Evolutionary conservation across 2,888 invertebrate genomes (phyloP), one percentile per base, ranked within the genome.

Genomic region (Cantharis nigra): DNA sequence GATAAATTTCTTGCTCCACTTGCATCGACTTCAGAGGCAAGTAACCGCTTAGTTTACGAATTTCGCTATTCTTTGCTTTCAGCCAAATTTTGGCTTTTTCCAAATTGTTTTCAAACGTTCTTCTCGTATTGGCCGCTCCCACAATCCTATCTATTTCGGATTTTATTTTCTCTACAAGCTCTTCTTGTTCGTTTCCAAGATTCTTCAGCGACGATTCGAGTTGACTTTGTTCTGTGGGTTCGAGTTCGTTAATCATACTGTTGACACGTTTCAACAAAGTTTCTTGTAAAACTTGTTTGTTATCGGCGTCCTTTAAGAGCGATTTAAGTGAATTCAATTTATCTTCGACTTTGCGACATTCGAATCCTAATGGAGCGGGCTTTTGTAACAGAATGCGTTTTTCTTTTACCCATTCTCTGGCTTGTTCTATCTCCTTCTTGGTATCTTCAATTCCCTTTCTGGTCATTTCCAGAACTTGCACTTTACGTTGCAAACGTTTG

Each of bases 221-320:
- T 85, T 94, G 93, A 81, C 94, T 93, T 82, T 96, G 94, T 87
- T 98, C 98, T 0, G 93, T 92, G 7, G 94, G 93, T 87, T 97
- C 97, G 62, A 98, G 88, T 87, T 97, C 97, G 77, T 94, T 92
- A 84, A 95, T 93, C 89, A 97, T 94, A 81, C 95, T 95, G 78
- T 92, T 92, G 13, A 97, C 93, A 77, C 96, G 93, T 87, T 95
- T 96, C 83, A 96, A 94, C 26, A 98, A 89, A 0, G 95, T 94
- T 83, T 96, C 96, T 76, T 95, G 93, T 5, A 95, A 91, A 0
- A 95, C 92, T 84, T 95, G 94, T 87, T 97, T 96, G 9, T 94
- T 94, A 83, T 96, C 96, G 1, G 95, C 93, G 88, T 97, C 97
- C 88, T 96, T 96, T 71, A 95, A 89, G 74, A 96, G 89, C 72